Conservation (phyloP, 2,888 invertebrate species). For the Stenodera caucasica region DNA sequence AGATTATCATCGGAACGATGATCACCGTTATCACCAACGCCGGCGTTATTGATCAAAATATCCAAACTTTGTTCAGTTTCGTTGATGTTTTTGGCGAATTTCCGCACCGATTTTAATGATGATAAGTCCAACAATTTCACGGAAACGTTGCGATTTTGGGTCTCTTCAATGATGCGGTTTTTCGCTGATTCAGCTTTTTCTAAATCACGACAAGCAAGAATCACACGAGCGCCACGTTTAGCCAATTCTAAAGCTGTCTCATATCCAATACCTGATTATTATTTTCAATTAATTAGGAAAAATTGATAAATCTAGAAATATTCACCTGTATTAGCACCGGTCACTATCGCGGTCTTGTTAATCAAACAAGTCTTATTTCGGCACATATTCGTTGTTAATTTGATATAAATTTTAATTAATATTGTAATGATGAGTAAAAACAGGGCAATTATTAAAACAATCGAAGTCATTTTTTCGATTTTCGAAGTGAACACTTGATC, state of each 20-base stretch:
- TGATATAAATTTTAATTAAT: not conserved
- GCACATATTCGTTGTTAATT: slow-evolving; percentile 28
- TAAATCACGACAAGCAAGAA: slow-evolving; percentile 55
- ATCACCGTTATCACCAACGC: slow-evolving; percentile 36
- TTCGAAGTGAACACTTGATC: no score
- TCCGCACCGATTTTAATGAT: slow-evolving; percentile 61
- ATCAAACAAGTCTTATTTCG: slow-evolving; percentile 32
- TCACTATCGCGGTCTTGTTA: slow-evolving; percentile 36
- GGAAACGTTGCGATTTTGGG: slow-evolving; percentile 50
- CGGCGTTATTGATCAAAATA: slow-evolving; percentile 68
- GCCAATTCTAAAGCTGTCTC: slow-evolving; percentile 57
- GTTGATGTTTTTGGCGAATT: slow-evolving; percentile 65
- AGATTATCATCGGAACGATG: slow-evolving; percentile 4
- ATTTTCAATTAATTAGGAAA: no score
- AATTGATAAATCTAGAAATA: not conserved
- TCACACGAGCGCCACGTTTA: slow-evolving; percentile 58
- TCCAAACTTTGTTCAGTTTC: slow-evolving; percentile 61
- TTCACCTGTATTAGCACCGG: slow-evolving; percentile 36
- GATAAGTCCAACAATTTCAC: slow-evolving; percentile 59
- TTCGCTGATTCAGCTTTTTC: slow-evolving; percentile 46
- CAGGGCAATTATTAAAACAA: no score
- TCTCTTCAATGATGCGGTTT: slow-evolving; percentile 47
- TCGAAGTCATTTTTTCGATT: no score
- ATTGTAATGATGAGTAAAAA: not conserved
- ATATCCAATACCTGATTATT: slow-evolving; percentile 54